Conservation (phyloP, 2,113 vertebrate genomes). For the Mastomys natalensis region DNA sequence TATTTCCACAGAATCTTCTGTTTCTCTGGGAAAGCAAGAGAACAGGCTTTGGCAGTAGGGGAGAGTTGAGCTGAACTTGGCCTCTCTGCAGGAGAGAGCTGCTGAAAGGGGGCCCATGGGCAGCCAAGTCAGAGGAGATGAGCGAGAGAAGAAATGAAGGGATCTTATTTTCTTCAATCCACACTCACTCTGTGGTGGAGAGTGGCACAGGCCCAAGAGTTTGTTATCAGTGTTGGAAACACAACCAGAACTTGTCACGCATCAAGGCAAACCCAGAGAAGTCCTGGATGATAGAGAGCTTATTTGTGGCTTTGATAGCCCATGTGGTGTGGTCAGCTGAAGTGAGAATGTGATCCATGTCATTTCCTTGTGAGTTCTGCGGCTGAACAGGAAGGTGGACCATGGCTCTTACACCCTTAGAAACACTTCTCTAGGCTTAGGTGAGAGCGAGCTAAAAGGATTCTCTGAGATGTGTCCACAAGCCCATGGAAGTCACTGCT, state of each 20-base stretch:
- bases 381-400: fast-evolving
- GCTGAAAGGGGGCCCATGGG: slow-evolving; percentile 27
- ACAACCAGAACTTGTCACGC: background rate
- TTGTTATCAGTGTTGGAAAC: slow-evolving; percentile 21
- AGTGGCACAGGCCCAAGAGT: background rate
- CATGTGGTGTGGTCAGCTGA: background rate
- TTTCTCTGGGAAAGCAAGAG: background rate
- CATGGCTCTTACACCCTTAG: background rate
- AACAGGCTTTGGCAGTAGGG: background rate
- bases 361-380: slow-evolving; percentile 17
- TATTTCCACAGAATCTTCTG: background rate
- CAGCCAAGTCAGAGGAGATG: background rate
- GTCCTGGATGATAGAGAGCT: background rate
- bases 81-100: background rate
- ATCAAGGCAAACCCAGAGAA: slow-evolving; percentile 2
- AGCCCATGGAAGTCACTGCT: background rate
- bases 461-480: background rate
- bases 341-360: background rate
- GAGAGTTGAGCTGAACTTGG: background rate
- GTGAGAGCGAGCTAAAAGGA: background rate
- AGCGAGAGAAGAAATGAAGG: background rate
- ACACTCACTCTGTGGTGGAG: background rate
- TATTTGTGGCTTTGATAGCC: background rate
- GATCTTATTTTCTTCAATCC: background rate
- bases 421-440: background rate